These are phyloP conservation scores for Macquaria australasica DNA, from an alignment of 2,113 vertebrate genomes.

Conservation along the genomic window DNA sequence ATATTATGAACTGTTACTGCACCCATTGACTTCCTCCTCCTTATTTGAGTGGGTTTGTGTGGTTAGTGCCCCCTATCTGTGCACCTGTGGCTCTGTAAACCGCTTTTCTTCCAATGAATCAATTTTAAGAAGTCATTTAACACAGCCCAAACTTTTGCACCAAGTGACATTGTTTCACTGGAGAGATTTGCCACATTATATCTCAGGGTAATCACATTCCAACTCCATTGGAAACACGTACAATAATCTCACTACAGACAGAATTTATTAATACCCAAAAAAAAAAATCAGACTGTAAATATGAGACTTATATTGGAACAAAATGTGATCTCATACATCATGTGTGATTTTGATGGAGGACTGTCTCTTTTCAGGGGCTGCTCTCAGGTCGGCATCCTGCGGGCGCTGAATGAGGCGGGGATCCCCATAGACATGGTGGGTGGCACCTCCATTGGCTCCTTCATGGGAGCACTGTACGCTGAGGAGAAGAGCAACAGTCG, in stretches of 20 bases:
- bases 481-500: conserved; percentile 92
- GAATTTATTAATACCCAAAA: background rate
- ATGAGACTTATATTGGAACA: background rate
- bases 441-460: conserved; percentile 93
- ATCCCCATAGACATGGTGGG: conserved; percentile 95
- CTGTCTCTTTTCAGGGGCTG: conserved; percentile 87
- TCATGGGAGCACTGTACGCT: conserved; percentile 93
- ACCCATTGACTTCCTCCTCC: background rate
- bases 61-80: background rate
- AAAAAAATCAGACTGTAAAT: background rate
- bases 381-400: conserved; percentile 92
- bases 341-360: background rate
- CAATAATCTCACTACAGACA: background rate
- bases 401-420: conserved; percentile 89
- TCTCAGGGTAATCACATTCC: background rate
- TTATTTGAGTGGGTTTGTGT: background rate
- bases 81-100: background rate
- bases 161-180: too few relatives aligned
- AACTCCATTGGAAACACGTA: background rate
- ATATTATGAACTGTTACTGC: background rate
- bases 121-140: background rate
- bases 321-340: background rate
- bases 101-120: background rate
- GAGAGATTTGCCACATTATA: background rate
- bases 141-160: background rate